Evolutionary conservation across 2,888 invertebrate species (phyloP), one percentile per base, ranked within the genome.

Genomic region (Acleris literana): DNA sequence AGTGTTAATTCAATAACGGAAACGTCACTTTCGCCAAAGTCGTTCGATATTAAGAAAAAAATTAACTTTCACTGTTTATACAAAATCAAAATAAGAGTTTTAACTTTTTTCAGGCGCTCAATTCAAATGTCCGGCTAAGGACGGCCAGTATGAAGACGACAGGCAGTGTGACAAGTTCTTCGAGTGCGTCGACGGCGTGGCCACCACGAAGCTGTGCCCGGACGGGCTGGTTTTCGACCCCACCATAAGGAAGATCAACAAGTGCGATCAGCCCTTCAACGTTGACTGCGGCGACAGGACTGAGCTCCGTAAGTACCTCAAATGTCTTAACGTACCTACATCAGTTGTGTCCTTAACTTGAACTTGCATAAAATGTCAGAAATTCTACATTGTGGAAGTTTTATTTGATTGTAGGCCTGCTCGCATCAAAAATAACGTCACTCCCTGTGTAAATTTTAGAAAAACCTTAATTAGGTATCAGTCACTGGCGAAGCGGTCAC

Each of bases 201-300:
- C 96, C 43, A 95, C 92, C 71, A 94, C 95, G 75, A 97, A 97
- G 85, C 87, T 97, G 4, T 98, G 98, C 79, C 96, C 97, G 5
- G 98, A 98, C 83, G 98, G 98, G 68, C 93, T 98, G 46, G 97
- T 98, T 58, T 98, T 97, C 86, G 97, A 98, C 92, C 96, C 95
- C 1, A 88, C 95, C 73, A 97, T 96, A 84, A 95, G 97, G 77
- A 97, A 97, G 90, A 93, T 96, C 83, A 97, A 97, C 93, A 97
- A 97, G 84, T 98, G 98, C 82, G 98, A 98, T 89, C 97, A 97
- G 82, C 96, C 97, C 81, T 97, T 97, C 94, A 97, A 97, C 81
- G 97, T 97, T 20, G 97, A 97, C 84, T 98, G 98, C 79, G 97
- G 96, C 60, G 97, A 97, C 83, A 95, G 97, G 83, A 94, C 95